Base-by-base conservation (phyloP, 2,113 vertebrate genomes). In the Eublepharis macularius region DNA sequence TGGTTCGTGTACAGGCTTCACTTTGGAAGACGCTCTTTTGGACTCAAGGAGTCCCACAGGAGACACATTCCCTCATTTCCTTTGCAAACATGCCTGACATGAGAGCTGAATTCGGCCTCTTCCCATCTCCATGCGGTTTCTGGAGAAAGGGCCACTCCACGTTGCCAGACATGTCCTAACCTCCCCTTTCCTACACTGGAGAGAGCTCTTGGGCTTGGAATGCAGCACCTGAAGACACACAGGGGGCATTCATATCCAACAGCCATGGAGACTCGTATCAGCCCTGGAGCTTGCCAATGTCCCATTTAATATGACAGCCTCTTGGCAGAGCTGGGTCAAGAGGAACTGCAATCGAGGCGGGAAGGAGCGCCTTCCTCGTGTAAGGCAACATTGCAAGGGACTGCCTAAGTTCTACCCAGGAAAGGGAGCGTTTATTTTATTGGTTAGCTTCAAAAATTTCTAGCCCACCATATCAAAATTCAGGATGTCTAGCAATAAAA, bases 101-200 rank as follows among this genome's bases (percentile, higher is more conserved):
- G 54, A 89, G 89, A 87, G 69, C 75, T 87, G 91, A 90, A 91
- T 78, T 6, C 5, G 34, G 72, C 93, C 89, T 29, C 89, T 94
- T 94, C 94, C 81, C 94, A 95, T 92, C 91, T 91, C 94, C 94
- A 87, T 95, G 94, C 54, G 32, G 92, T 92, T 95, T 91, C 96
- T 92, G 49, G 92, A 92, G 82, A 13, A 57, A 29, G 69, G 86
- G 10, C 47, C 0, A 41, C 68, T 3, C 3, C 0, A 1, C 80
- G 60, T n/a, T 93, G 91, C 94, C 94, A 95, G 65, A 93, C 86
- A 12, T 91, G 93, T 93, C 89, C 93, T 95, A 85, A 80, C 80
- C 81, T 90, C 88, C 82, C 39, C 47, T 19, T 87, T 76, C 0
- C 0, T 75, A 36, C 84, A 79, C 92, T 82, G 89, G 80, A 90